These are phyloP conservation scores for Pseudachorutes palmiensis DNA, from an alignment of 1,140 invertebrate genomes.

Conservation along the genomic window DNA sequence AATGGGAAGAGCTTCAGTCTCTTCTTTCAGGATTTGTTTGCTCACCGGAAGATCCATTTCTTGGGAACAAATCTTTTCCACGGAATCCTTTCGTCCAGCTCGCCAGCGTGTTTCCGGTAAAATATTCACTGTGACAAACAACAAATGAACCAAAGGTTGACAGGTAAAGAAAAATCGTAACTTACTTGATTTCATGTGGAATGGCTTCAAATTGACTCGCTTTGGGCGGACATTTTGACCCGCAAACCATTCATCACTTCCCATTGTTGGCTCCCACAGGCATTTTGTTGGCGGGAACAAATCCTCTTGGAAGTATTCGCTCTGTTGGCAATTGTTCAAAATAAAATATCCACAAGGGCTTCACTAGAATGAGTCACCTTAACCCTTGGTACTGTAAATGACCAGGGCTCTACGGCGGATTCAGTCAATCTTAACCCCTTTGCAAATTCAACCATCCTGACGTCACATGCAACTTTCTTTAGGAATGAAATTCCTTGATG, in stretches of 20 bases:
- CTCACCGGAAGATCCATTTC: neutral
- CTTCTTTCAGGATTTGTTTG: neutral
- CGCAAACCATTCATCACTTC: slow-evolving; percentile 61
- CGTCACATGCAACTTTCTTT: slow-evolving; percentile 76
- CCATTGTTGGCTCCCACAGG: slow-evolving; percentile 70
- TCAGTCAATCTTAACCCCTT: slow-evolving; percentile 75
- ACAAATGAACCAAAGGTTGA: neutral
- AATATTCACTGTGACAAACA: neutral
- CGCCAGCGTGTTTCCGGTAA: neutral
- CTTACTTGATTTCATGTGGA: slow-evolving; percentile 77
- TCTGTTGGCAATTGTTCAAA: slow-evolving; percentile 48
- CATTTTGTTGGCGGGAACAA: slow-evolving; percentile 82
- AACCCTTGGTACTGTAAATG: slow-evolving; percentile 84
- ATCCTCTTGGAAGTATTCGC: slow-evolving; percentile 91
- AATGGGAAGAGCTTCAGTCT: too few relatives aligned
- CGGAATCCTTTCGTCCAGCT: neutral
- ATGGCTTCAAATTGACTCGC: slow-evolving; percentile 68
- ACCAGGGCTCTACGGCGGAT: slow-evolving; percentile 80
- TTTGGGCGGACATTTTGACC: slow-evolving; percentile 56
- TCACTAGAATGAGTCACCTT: slow-evolving; percentile 54
- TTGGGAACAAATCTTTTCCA: neutral
- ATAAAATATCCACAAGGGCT: neutral
- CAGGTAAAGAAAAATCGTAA: neutral
- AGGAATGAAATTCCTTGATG: slow-evolving; percentile 80
- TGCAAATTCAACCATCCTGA: slow-evolving; percentile 82